These are phyloP conservation scores for Semotilus atromaculatus DNA, from an alignment of 2,797 vertebrate species.

Conservation along the genomic window DNA sequence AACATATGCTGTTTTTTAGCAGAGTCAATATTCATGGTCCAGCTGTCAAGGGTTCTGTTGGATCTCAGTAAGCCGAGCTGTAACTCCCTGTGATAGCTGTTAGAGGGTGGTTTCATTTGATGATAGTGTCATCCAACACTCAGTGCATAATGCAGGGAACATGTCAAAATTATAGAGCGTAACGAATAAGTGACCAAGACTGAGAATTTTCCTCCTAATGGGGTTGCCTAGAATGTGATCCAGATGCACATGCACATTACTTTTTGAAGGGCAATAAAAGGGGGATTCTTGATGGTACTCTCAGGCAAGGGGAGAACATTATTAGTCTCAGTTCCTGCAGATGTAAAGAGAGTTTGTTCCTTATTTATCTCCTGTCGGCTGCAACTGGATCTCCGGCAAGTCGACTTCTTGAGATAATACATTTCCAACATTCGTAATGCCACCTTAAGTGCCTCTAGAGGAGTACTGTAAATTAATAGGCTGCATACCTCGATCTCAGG, in stretches of 20 bases:
- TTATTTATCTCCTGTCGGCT: conserved; percentile 47
- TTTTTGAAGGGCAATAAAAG: conserved; percentile 30
- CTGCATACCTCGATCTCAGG: conserved; percentile 72
- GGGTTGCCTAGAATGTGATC: conserved; percentile 20
- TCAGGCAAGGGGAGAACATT: conserved; percentile 44
- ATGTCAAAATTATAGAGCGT: conserved; percentile 28
- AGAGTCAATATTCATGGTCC: conserved; percentile 30
- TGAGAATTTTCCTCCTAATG: conserved; percentile 38
- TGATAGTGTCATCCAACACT: conserved; percentile 15
- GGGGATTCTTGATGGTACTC: conserved; percentile 48
- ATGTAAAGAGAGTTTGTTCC: conserved; percentile 19
- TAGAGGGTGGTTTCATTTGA: conserved; percentile 16
- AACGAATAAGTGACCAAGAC: conserved; percentile 24
- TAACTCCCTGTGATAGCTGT: conserved; percentile 26
- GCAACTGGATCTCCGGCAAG: conserved; percentile 52
- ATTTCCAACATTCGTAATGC: conserved; percentile 75
- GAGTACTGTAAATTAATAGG: conserved; percentile 73
- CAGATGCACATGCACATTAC: conserved; percentile 53
- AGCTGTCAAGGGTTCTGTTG: conserved; percentile 28
- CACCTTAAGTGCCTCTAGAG: conserved; percentile 74
- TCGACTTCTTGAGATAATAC: conserved; percentile 75
- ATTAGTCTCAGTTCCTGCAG: conserved; percentile 45
- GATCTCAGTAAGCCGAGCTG: not conserved
- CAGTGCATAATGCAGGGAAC: conserved; percentile 13
- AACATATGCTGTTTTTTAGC: not conserved